A percentile compares a stretch with the other conserved stretches of the same genome.
Conservation (phyloP, 2,113 vertebrate species). For the Lampris incognitus region DNA sequence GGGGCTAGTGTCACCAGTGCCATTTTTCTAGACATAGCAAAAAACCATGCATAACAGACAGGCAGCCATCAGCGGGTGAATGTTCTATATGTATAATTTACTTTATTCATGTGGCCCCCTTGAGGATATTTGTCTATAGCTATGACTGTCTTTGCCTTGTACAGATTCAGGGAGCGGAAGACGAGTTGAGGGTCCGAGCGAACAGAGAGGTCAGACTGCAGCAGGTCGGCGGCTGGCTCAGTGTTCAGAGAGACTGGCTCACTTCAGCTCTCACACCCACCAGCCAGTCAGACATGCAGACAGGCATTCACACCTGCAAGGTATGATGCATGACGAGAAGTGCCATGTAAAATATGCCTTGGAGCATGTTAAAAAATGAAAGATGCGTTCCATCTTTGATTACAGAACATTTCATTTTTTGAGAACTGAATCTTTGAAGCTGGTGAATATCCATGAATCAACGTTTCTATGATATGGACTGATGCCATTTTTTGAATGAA, state of each 20-base stretch:
- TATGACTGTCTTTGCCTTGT: background rate
- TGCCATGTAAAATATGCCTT: background rate
- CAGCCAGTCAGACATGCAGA: conserved; percentile 78
- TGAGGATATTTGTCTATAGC: background rate
- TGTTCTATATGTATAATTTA: no score
- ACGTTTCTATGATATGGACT: no score
- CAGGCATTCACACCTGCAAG: conserved; percentile 81
- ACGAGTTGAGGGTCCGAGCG: conserved; percentile 77
- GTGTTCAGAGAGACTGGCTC: conserved; percentile 81
- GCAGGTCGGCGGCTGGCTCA: conserved; percentile 83
- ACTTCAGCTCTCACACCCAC: conserved; percentile 76
- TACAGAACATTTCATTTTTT: no score
- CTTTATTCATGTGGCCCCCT: no score
- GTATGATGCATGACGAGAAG: conserved; percentile 69
- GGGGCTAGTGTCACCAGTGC: no score
- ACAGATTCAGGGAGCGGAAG: conserved; percentile 85
- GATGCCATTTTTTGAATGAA: no score
- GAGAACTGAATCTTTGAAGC: no score
- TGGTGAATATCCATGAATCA: no score
- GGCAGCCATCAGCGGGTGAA: no score
- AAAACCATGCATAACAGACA: no score
- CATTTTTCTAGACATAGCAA: no score
- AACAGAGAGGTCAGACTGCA: conserved; percentile 84
- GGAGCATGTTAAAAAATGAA: background rate
- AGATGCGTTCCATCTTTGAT: background rate